Base-by-base conservation (phyloP, 1,140 invertebrate genomes). In the Pentalonia nigronervosa region DNA sequence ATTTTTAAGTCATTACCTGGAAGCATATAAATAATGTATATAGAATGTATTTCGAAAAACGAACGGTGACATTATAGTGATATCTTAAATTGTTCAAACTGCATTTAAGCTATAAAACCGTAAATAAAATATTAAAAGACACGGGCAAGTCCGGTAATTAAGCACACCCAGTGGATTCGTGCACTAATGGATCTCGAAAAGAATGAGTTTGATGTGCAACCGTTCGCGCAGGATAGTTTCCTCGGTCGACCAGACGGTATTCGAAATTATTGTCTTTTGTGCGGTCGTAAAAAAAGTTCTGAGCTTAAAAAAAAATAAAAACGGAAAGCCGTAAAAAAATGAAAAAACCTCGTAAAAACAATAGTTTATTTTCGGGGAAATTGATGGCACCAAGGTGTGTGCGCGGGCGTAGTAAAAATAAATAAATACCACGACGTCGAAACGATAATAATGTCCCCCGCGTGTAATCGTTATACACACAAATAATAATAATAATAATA, bases 271-370 rank as follows among this genome's bases (percentile, higher is more conserved):
- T 47, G 84, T 87, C 45, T 47, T 87, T 87, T 30, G 30, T 45
- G 45, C 45, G 84, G 84, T 87, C 84, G 84, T 87, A 87, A 87
- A 87, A 47, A 41, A 87, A 87, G 45, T 87, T 87, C 48, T 30
- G 45, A 87, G 45, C 84, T 87, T 45, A 45, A 87, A 87, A 87
- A 87, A 87, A 87, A 47, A 87, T 87, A 87, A 87, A 87, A 87
- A 87, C 30, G 21, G 83, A 23, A 45, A 45, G 45, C 84, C 8
- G 84, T 87, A 87, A 87, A 87, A 41, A 87, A n/a, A 47, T 45
- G 45, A 47, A 87, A 50, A 87, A 87, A 87, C 34, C 84, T 90
- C 88, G 48, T 90, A 90, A 90, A 90, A 90, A 36, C 48, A 56
- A 90, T 30, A 36, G 36, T 53, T 21, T 90, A 34, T 36, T 60